Conservation (phyloP, 2,888 invertebrate species). For the Actias luna region DNA sequence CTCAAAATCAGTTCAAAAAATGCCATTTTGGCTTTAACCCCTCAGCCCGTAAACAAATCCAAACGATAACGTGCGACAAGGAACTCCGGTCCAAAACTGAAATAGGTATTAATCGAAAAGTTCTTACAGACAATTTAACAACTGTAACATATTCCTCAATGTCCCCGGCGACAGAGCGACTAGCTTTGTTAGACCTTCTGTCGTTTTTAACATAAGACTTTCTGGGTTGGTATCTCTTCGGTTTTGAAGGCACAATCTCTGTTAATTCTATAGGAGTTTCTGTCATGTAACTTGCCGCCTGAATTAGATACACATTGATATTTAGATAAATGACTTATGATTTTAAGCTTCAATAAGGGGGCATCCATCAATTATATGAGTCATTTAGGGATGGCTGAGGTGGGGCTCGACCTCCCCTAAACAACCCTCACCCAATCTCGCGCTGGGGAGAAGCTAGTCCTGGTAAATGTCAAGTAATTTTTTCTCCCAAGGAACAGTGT, state of each 20-base stretch:
- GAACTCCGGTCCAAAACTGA: not conserved
- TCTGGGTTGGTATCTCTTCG: not conserved
- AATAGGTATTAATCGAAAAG: not conserved
- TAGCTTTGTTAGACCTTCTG: constrained; percentile 41
- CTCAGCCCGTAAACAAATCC: no score
- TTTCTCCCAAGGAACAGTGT: no score
- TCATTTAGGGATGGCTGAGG: no score
- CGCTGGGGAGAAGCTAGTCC: no score
- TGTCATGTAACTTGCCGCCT: constrained; percentile 11
- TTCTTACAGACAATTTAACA: constrained; percentile 48
- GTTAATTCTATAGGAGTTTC: not conserved
- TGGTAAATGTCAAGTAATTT: no score
- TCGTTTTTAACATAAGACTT: constrained; percentile 22
- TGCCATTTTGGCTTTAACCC: no score
- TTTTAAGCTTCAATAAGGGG: no score
- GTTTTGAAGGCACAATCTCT: not conserved
- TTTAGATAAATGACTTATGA: constrained; percentile 12
- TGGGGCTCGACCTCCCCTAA: no score
- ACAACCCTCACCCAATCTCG: no score
- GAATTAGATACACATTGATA: constrained; percentile 35
- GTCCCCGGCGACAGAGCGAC: constrained; percentile 42
- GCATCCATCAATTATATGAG: no score
- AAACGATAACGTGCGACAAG: no score
- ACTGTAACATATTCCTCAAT: constrained; percentile 53
- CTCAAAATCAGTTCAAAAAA: no score